These are phyloP conservation scores for Dicyrtoma fusca DNA, from an alignment of 2,888 invertebrate genomes.

Conservation along the genomic window DNA sequence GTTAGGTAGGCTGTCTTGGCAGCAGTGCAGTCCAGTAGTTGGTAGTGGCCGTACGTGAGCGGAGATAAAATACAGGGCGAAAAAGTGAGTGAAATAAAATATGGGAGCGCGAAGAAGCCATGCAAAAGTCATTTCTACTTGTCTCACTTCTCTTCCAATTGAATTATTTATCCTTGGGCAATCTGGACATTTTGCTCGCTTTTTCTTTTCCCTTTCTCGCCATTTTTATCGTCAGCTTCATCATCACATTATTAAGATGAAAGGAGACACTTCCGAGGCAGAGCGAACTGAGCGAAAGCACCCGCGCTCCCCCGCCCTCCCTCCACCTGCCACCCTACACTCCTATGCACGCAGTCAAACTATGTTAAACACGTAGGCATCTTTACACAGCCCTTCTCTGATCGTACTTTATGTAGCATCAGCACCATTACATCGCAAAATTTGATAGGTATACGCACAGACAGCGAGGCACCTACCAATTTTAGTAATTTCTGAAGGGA, in stretches of 20 bases:
- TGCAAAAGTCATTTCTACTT: slow-evolving; percentile 1
- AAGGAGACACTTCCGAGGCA: not conserved
- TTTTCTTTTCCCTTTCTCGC: slow-evolving; percentile 22
- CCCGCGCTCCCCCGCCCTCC: not conserved
- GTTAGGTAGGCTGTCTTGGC: too few species aligned
- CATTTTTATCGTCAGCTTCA: slow-evolving; percentile 29
- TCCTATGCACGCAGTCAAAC: not conserved
- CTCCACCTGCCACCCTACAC: not conserved
- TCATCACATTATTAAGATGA: slow-evolving; percentile 27
- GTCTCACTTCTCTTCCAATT: not conserved
- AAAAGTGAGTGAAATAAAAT: not conserved
- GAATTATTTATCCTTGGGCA: slow-evolving; percentile 35
- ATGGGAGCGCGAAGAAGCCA: not conserved
- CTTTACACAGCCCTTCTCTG: not conserved
- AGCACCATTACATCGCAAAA: too few species aligned
- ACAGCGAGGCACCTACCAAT: too few species aligned
- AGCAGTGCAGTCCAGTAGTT: not conserved
- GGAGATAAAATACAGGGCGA: not conserved
- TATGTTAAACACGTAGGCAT: not conserved
- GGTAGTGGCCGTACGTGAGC: too few species aligned
- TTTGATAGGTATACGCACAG: too few species aligned
- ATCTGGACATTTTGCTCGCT: slow-evolving; percentile 28
- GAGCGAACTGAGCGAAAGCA: not conserved
- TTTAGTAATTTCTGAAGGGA: too few species aligned
- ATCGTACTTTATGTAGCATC: too few species aligned